Conservation (phyloP, 2,113 vertebrate genomes). For the Hyperoodon ampullatus region DNA sequence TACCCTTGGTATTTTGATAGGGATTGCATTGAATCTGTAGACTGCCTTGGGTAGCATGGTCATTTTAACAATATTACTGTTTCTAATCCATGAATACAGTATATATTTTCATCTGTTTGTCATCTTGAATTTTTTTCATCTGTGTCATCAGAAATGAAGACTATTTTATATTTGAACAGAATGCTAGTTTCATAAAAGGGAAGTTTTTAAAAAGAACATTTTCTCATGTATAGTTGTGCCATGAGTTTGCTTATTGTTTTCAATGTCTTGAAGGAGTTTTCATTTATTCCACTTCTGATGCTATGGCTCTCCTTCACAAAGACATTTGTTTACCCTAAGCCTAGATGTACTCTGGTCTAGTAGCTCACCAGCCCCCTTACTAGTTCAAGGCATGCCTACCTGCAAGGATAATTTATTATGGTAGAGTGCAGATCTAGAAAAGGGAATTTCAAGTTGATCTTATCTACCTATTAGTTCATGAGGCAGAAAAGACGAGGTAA, state of each 20-base stretch:
- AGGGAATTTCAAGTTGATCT: background rate
- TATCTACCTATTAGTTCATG: background rate
- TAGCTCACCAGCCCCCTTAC: accelerated
- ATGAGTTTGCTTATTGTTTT: constrained; percentile 8
- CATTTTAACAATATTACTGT: background rate
- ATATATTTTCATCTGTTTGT: background rate
- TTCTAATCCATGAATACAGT: background rate
- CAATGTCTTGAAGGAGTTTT: background rate
- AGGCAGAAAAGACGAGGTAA: background rate
- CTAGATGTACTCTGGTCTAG: background rate
- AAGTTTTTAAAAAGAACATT: background rate
- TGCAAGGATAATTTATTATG: background rate
- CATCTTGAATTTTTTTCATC: no score
- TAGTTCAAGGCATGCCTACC: background rate
- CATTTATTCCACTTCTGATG: constrained; percentile 10
- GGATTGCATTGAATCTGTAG: background rate
- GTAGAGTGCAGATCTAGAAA: background rate
- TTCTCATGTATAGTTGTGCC: background rate
- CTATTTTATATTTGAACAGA: constrained; percentile 36
- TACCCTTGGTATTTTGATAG: background rate
- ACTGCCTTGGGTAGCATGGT: background rate
- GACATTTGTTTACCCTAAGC: constrained; percentile 5
- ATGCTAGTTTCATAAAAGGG: constrained; percentile 30
- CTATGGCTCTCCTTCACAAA: background rate
- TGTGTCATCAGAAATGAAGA: background rate